phyloP scores from a whole-genome alignment of 2,113 vertebrate genomes.

The Neopipo cinnamomea region DNA sequence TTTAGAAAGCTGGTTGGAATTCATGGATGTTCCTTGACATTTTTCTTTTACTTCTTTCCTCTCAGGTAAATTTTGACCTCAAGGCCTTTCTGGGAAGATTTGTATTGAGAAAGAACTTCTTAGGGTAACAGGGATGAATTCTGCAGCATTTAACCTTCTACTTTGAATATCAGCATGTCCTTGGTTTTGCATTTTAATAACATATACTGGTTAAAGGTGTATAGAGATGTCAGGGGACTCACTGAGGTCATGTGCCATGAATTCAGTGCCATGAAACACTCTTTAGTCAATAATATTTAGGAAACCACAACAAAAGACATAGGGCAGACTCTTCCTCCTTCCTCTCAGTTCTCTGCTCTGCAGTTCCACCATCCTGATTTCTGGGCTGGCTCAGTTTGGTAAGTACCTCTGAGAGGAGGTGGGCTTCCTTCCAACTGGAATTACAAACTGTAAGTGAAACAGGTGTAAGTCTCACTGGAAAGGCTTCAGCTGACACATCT shows the following conservation, averaged over 20 bases:
- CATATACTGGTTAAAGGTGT: not conserved
- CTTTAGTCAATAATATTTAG: not conserved
- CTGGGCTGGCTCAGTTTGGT: not conserved
- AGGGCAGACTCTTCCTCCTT: not conserved
- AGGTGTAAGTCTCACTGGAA: not conserved
- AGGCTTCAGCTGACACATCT: not conserved
- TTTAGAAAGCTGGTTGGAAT: conserved; percentile 12
- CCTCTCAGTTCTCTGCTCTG: not conserved
- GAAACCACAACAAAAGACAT: not conserved
- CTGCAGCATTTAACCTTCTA: not conserved
- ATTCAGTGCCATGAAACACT: not conserved
- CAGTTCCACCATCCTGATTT: not conserved
- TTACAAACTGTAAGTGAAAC: not conserved
- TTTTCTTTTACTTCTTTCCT: not conserved
- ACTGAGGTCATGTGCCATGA: not conserved
- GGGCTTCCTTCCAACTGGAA: not conserved
- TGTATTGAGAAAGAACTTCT: not conserved
- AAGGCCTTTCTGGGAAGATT: not conserved
- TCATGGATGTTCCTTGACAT: not conserved
- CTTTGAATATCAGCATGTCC: not conserved
- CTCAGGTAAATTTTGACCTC: not conserved
- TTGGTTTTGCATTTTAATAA: not conserved
- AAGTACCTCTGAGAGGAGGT: not conserved
- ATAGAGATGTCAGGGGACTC: not conserved
- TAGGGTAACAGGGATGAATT: not conserved